These are phyloP conservation scores for Sus scrofa DNA, from an alignment of 2,113 vertebrate genomes.

Conservation along the genomic window DNA sequence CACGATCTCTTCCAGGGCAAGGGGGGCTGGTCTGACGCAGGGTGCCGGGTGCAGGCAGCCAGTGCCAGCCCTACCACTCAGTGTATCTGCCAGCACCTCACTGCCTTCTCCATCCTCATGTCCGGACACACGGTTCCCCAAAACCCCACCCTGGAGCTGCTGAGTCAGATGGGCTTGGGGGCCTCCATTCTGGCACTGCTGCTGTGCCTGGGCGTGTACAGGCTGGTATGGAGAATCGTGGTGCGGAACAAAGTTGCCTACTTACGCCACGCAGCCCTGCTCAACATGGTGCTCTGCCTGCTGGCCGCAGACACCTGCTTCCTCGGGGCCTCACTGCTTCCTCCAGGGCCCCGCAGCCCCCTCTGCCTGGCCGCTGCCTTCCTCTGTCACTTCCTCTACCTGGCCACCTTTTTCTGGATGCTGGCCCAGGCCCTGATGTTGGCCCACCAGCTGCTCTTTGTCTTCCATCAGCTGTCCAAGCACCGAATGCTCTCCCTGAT, in stretches of 20 bases:
- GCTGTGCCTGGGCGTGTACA: slow-evolving; percentile 88
- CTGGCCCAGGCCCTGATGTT: slow-evolving; percentile 90
- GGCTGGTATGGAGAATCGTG: slow-evolving; percentile 87
- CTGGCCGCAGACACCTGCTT: slow-evolving; percentile 90
- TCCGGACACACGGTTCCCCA: slow-evolving; percentile 60
- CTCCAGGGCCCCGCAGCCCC: background rate
- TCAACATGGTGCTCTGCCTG: slow-evolving; percentile 89
- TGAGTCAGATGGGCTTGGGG: slow-evolving; percentile 87
- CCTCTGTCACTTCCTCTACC: slow-evolving; percentile 92
- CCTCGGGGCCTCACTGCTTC: slow-evolving; percentile 81
- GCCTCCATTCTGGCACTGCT: slow-evolving; percentile 89
- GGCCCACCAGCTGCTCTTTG: slow-evolving; percentile 89
- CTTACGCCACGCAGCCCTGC: slow-evolving; percentile 88
- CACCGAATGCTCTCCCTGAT: slow-evolving; percentile 84
- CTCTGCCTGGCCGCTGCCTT: slow-evolving; percentile 89
- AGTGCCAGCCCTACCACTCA: background rate
- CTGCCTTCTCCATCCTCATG: slow-evolving; percentile 92
- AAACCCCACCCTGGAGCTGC: slow-evolving; percentile 69
- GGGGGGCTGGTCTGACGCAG: slow-evolving; percentile 88
- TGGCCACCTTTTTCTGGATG: slow-evolving; percentile 94
- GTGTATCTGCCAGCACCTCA: slow-evolving; percentile 89
- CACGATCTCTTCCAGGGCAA: slow-evolving; percentile 80
- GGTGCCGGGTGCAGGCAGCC: slow-evolving; percentile 82
- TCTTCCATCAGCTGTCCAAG: slow-evolving; percentile 89
- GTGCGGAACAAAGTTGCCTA: slow-evolving; percentile 88